Evolutionary conservation across 64 coral and sea anemone genomes (phyloP).

Genomic region (Acropora tenuis): DNA sequence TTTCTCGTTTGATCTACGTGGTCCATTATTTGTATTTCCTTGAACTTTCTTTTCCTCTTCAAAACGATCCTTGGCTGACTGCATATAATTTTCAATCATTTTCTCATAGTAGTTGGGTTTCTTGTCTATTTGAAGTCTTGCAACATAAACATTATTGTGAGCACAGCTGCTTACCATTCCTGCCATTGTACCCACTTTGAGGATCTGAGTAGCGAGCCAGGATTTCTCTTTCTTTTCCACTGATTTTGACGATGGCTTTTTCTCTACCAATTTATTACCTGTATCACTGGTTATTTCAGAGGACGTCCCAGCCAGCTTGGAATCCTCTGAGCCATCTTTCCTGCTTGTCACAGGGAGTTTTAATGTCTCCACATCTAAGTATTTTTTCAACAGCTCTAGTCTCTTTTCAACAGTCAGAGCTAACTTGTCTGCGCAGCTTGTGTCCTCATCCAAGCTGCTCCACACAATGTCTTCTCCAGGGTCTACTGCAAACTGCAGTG

Average conservation of each 20-base stretch:
- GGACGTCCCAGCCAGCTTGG: constrained; percentile 44
- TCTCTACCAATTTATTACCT: background rate
- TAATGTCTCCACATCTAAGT: constrained; percentile 69
- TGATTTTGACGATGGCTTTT: constrained; percentile 31
- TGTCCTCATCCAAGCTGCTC: constrained; percentile 56
- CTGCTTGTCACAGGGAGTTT: constrained; percentile 59
- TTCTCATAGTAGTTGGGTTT: constrained; percentile 89
- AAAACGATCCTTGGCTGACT: constrained; percentile 81
- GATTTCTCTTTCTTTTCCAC: constrained; percentile 69
- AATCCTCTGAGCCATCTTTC: constrained; percentile 49
- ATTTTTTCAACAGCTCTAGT: constrained; percentile 74
- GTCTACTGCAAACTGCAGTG: constrained; percentile 80
- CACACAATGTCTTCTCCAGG: constrained; percentile 81
- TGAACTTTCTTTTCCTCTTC: constrained; percentile 78
- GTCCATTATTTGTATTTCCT: constrained; percentile 5
- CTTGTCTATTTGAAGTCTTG: constrained; percentile 73
- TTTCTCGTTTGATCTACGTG: constrained; percentile 2
- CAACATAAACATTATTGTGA: constrained; percentile 61
- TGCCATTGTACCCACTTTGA: constrained; percentile 73
- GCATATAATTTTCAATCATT: constrained; percentile 91
- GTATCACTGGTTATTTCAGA: background rate
- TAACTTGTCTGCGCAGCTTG: constrained; percentile 34
- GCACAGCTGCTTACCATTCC: constrained; percentile 57
- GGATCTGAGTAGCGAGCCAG: constrained; percentile 73
- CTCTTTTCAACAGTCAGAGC: constrained; percentile 60